Conservation (phyloP, 2,113 vertebrate genomes). For the Irena cyanogastra region DNA sequence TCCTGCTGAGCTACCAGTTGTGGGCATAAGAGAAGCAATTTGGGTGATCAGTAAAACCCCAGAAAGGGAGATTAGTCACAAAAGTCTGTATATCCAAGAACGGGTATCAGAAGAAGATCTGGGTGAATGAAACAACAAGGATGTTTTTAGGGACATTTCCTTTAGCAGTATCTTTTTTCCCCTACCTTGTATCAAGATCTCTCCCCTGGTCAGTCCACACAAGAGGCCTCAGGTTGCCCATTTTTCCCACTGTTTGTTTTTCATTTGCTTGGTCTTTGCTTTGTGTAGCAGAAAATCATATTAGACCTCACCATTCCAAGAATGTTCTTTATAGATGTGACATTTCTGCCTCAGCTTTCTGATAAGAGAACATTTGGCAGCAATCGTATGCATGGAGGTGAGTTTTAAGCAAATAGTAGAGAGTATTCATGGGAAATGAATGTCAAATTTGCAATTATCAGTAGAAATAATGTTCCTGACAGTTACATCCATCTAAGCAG, state of each 20-base stretch:
- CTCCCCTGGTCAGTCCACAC: neutral
- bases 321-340: neutral
- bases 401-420: constrained; percentile 42
- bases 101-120: neutral
- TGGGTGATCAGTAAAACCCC: neutral
- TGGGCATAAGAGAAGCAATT: neutral
- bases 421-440: constrained; percentile 46
- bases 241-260: neutral
- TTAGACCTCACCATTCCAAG: neutral
- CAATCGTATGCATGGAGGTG: neutral
- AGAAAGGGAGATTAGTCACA: neutral
- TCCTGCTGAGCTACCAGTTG: neutral
- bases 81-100: neutral
- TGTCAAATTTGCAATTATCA: constrained; percentile 59
- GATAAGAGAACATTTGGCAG: constrained; percentile 1
- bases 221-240: neutral
- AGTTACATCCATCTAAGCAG: constrained; percentile 44
- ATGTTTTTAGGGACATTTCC: neutral
- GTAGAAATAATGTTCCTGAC: constrained; percentile 49
- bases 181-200: neutral
- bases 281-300: neutral
- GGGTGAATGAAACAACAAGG: neutral
- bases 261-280: neutral
- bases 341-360: neutral
- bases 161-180: neutral